Base-by-base conservation (phyloP, 2,113 vertebrate species). In the Vidua macroura region DNA sequence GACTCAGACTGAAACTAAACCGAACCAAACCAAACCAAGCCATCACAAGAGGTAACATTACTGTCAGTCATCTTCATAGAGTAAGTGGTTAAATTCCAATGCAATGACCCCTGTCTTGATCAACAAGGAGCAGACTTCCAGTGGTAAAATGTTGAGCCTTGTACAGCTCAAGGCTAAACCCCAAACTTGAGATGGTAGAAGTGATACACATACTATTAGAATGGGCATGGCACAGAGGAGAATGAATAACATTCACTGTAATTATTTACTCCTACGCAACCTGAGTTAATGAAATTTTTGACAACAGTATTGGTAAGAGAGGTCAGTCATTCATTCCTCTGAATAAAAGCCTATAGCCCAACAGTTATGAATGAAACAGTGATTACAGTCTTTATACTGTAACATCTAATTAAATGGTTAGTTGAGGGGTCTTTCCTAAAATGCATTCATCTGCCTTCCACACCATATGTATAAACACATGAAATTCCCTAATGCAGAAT, bases 1-100 rank as follows among this genome's bases (percentile, higher is more conserved):
- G 94, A 94, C 83, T 96, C 92, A 94, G 75, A 94, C 51, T 63
- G 95, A 95, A 35, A 86, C 17, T 49, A 90, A 84, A 49, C 17
- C 18, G 35, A 95, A 95, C 70, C 46, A 96, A 95, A 86, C 17
- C 53, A 90, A 84, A 49, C 17, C 21, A 93, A 87, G 41, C 37
- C 33, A 4, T 68, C 35, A 27, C 10, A 82, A 64, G 30, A 18
- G 16, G 58, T 64, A 88, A 70, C 35, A 31, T 37, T 51, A 90
- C 20, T 93, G 63, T 62, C 68, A 70, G 72, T 83, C 33, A 48
- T 64, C 59, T 76, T 89, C 66, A 69, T 20, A 53, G 44, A 69
- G 41, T 60, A 96, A 77, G 86, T 58, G 51, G 56, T 87, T 84
- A 82, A 91, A 97, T 96, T 82, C 86, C 56, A 1, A 2, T 69